phyloP scores from a whole-genome alignment of 2,113 vertebrate species.

The Passer domesticus region DNA sequence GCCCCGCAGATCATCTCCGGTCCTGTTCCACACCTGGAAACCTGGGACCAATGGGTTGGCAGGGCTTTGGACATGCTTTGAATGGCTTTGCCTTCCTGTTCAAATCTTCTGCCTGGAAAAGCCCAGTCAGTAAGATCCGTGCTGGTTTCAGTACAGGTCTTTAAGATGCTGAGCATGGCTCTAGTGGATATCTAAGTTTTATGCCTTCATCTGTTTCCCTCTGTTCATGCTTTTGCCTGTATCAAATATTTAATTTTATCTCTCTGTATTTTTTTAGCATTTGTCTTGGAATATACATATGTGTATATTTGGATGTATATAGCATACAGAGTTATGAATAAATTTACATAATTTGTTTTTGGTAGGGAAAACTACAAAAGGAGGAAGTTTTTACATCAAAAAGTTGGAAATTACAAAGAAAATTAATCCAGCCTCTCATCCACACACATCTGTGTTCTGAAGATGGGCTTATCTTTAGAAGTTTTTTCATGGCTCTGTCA shows the following conservation, averaged over 20 bases:
- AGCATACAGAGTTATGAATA: neutral
- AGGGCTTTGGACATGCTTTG: neutral
- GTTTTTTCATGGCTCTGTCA: neutral
- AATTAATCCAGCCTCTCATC: neutral
- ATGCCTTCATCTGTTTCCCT: neutral
- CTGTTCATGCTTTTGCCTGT: neutral
- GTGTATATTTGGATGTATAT: neutral
- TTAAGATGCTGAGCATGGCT: neutral
- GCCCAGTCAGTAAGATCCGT: neutral
- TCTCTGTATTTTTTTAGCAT: neutral
- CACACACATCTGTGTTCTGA: neutral
- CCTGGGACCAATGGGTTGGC: neutral
- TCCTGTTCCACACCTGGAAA: neutral
- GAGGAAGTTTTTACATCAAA: neutral
- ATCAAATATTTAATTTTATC: neutral
- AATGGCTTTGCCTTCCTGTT: neutral
- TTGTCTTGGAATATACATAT: neutral
- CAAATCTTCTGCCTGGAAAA: neutral
- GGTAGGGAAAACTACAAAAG: neutral
- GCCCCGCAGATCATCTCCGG: fast-evolving
- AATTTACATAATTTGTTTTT: neutral
- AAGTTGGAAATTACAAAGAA: neutral
- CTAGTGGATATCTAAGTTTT: neutral
- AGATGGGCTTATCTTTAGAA: neutral
- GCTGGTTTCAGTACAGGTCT: neutral